Conservation (phyloP, 2,113 vertebrate species). For the Syrmaticus mikado region DNA sequence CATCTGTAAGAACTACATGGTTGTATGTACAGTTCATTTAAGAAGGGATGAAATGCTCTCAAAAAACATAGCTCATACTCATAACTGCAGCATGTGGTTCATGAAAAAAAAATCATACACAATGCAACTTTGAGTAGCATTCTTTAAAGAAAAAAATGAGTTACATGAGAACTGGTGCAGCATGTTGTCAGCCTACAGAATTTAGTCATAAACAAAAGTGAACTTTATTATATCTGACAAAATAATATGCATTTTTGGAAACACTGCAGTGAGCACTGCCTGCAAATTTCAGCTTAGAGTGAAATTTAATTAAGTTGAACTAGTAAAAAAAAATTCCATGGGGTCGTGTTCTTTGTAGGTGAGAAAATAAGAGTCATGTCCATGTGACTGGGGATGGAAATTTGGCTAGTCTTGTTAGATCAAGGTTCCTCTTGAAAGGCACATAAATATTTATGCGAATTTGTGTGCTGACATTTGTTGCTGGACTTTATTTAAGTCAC, state of each 20-base stretch:
- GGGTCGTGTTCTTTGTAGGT: constrained; percentile 36
- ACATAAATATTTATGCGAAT: constrained; percentile 52
- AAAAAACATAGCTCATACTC: neutral
- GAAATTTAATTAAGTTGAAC: constrained; percentile 63
- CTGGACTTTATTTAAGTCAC: neutral
- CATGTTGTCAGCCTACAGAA: neutral
- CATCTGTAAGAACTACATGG: neutral
- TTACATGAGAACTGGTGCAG: neutral
- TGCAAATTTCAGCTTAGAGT: constrained; percentile 46
- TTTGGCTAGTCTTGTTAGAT: constrained; percentile 11
- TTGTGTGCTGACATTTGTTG: constrained; percentile 16
- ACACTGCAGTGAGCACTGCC: neutral
- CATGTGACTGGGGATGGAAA: constrained; percentile 20
- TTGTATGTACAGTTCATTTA: neutral
- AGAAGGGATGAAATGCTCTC: neutral
- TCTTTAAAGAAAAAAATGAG: neutral
- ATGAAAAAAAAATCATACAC: neutral
- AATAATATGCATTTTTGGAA: neutral
- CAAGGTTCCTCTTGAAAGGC: neutral
- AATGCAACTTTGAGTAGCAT: neutral
- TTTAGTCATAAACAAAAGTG: neutral
- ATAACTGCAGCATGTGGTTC: neutral
- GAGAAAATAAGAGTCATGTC: constrained; percentile 27
- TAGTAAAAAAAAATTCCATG: constrained; percentile 38
- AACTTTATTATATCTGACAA: neutral